Percentiles rank a stretch among this genome's conserved stretches.
phyloP scores from a whole-genome alignment of 1,140 invertebrate species.

The Branchinecta lindahli region DNA sequence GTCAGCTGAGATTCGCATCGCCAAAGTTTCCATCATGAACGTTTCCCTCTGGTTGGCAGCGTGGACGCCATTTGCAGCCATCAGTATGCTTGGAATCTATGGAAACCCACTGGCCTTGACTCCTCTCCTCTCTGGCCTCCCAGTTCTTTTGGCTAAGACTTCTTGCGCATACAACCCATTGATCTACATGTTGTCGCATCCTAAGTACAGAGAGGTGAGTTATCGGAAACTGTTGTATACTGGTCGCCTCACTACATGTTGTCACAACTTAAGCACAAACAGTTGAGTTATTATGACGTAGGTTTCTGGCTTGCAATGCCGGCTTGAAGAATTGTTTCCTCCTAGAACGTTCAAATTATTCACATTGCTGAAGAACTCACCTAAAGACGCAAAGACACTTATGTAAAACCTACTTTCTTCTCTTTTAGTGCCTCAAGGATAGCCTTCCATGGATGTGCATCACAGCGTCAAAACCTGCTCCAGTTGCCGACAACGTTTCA shows the following conservation, averaged over 20 bases:
- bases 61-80: slow-evolving; percentile 64
- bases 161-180: slow-evolving; percentile 19
- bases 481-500: slow-evolving; percentile 17
- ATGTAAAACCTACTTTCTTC: not conserved
- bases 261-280: no score
- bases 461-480: slow-evolving; percentile 12
- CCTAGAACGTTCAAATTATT: no score
- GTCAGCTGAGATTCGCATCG: slow-evolving; percentile 19
- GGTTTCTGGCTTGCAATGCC: no score
- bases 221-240: no score
- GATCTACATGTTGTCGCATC: slow-evolving; percentile 19
- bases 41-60: slow-evolving; percentile 67
- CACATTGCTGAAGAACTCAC: no score
- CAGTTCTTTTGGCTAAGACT: slow-evolving; percentile 19
- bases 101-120: slow-evolving; percentile 46
- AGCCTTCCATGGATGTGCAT: slow-evolving; percentile 22
- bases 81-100: slow-evolving; percentile 66
- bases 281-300: no score
- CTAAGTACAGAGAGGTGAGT: slow-evolving; percentile 20
- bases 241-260: no score
- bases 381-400: no score
- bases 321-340: no score
- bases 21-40: slow-evolving; percentile 47
- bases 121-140: slow-evolving; percentile 19
- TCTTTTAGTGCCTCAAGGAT: slow-evolving; percentile 21